Conservation (phyloP, 1,140 invertebrate genomes). For the Lepidurus arcticus region DNA sequence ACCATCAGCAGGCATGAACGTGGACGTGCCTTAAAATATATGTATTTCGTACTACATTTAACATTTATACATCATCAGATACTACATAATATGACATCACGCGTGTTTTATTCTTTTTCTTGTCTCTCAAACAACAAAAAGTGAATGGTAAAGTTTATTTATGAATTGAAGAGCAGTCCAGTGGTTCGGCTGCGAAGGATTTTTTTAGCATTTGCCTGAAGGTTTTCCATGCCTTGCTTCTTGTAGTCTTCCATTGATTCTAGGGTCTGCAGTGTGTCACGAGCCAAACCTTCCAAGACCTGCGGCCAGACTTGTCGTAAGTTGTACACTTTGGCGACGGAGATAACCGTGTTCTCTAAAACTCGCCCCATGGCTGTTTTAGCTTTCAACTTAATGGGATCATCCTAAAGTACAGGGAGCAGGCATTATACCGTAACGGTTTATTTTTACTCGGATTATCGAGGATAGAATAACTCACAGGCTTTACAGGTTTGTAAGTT, state of each 20-base stretch:
- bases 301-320: background rate
- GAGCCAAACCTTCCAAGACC: background rate
- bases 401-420: background rate
- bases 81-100: background rate
- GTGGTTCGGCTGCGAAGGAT: background rate
- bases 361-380: background rate
- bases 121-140: background rate
- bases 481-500: conserved; percentile 4
- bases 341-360: background rate
- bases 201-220: background rate
- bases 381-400: background rate
- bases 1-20: background rate
- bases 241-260: background rate
- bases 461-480: background rate
- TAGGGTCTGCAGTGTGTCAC: background rate
- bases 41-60: background rate
- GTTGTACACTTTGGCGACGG: background rate
- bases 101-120: background rate
- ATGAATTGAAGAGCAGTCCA: background rate
- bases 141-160: background rate
- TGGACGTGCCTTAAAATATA: conserved; percentile 11
- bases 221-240: background rate
- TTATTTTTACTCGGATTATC: background rate
- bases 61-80: background rate
- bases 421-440: background rate